Evolutionary conservation across 2,797 vertebrate genomes (phyloP), one percentile per base, ranked within the genome.

Genomic region (Coranthus polyacanthus): DNA sequence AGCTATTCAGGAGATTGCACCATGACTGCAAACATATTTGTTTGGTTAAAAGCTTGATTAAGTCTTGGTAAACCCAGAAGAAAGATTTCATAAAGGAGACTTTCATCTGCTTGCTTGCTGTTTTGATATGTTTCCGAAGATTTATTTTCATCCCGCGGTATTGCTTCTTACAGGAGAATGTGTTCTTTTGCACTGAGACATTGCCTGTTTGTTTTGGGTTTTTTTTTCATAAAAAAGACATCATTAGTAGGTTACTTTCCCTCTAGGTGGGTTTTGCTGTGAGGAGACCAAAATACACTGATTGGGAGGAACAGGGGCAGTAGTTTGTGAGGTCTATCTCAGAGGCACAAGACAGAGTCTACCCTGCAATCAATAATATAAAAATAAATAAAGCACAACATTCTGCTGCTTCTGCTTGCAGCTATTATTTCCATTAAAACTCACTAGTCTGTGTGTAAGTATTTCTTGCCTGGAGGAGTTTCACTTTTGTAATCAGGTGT

Each of bases 351-450:
- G 32, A 76, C 63, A 42, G 45, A 51, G 22, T 67, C 1, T 3
- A 68, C 57, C 29, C 45, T 36, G 32, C 20, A 69, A 68, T 50
- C 68, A 66, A 73, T 73, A 58, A 76, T 37, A 53, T 24, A 71
- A 44, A 60, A 59, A 71, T 47, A 60, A 59, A 76, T 51, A 63
- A 70, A 73, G 55, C 32, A 39, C 36, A 43, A n/a, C 22, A 17
- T 32, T 38, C 22, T 61, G 24, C 24, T 26, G 24, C 24, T 26
- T 26, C n/a, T n/a, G n/a, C 6, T 26, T 26, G 24, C 24, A 26
- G 24, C 24, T 26, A 26, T 26, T 26, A 26, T 26, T 26, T 26
- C 24, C 24, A 26, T 26, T 6, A 26, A 26, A 3, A 26, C 24
- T 26, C 24, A n/a, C n/a, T n/a, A n/a, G n/a, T n/a, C n/a, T n/a